phyloP scores from a whole-genome alignment of 1,140 invertebrate genomes.

The Samia ricini region DNA sequence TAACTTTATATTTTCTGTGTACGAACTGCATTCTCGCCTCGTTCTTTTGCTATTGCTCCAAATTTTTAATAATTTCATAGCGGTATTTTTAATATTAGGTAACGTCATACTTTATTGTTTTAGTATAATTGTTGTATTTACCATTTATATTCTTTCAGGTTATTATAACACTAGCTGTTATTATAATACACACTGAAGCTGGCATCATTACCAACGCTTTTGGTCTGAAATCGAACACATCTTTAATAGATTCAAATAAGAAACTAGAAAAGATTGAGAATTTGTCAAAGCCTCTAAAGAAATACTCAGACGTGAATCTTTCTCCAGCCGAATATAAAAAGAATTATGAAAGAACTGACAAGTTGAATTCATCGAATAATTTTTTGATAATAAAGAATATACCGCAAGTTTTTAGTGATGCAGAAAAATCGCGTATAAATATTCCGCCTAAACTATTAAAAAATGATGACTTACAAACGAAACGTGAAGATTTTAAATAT shows the following conservation, averaged over 20 bases:
- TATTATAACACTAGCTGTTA: not conserved
- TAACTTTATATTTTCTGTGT: no score
- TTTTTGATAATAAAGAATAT: not conserved
- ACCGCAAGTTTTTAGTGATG: not conserved
- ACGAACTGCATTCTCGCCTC: no score
- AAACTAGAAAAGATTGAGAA: not conserved
- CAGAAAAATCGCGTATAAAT: not conserved
- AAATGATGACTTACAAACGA: not conserved
- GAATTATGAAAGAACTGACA: not conserved
- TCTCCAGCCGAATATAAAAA: not conserved
- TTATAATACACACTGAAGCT: slow-evolving; percentile 1
- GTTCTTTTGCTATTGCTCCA: no score
- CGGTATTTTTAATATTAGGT: no score
- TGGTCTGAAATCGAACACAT: not conserved
- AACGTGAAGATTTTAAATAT: not conserved
- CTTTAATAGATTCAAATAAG: not conserved
- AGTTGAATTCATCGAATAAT: not conserved
- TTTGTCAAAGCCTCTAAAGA: not conserved
- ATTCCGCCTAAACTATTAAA: not conserved
- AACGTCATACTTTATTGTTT: no score
- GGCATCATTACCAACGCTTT: not conserved
- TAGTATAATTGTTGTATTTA: no score
- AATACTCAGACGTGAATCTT: not conserved
- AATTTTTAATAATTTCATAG: no score
- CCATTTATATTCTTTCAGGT: not conserved